A percentile compares a stretch with the other conserved stretches of the same genome.
Conservation (phyloP, 2,888 invertebrate genomes). For the Clivina fossor region DNA sequence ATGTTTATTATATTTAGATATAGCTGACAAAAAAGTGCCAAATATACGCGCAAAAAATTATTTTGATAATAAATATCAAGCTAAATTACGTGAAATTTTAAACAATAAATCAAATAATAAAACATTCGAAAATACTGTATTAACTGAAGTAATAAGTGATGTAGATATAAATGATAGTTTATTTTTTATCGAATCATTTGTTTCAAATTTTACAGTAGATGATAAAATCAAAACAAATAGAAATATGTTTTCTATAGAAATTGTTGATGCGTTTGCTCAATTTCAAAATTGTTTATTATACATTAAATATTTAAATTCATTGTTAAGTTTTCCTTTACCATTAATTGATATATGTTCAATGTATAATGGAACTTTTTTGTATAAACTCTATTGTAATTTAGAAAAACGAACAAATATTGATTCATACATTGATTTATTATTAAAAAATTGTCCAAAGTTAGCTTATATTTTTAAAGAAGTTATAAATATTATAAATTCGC, state of each 20-base stretch:
- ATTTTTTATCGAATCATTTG: slow-evolving; percentile 59
- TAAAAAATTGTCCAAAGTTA: slow-evolving; percentile 49
- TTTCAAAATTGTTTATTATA: slow-evolving; percentile 66
- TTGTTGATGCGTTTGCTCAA: slow-evolving; percentile 66
- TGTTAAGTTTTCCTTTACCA: slow-evolving; percentile 63
- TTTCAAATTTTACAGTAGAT: slow-evolving; percentile 62
- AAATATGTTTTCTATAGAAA: slow-evolving; percentile 59
- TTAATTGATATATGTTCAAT: slow-evolving; percentile 62
- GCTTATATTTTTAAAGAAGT: slow-evolving; percentile 45
- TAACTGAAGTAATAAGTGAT: slow-evolving; percentile 55
- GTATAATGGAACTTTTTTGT: slow-evolving; percentile 75
- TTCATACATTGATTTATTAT: slow-evolving; percentile 54
- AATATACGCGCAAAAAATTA: slow-evolving; percentile 53
- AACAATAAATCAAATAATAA: slow-evolving; percentile 30
- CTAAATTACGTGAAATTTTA: slow-evolving; percentile 50
- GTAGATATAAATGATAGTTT: slow-evolving; percentile 62
- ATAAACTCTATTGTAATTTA: slow-evolving; percentile 69
- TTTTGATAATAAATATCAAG: slow-evolving; percentile 56
- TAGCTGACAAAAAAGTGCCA: slow-evolving; percentile 62
- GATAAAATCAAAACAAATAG: slow-evolving; percentile 57
- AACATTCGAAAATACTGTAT: slow-evolving; percentile 47
- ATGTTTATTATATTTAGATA: slow-evolving; percentile 60
- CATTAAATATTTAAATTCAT: slow-evolving; percentile 63
- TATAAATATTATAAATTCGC: slow-evolving; percentile 38
- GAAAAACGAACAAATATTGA: slow-evolving; percentile 59